Conservation (phyloP, 1,140 invertebrate genomes). For the Brachionus paranguensis region DNA sequence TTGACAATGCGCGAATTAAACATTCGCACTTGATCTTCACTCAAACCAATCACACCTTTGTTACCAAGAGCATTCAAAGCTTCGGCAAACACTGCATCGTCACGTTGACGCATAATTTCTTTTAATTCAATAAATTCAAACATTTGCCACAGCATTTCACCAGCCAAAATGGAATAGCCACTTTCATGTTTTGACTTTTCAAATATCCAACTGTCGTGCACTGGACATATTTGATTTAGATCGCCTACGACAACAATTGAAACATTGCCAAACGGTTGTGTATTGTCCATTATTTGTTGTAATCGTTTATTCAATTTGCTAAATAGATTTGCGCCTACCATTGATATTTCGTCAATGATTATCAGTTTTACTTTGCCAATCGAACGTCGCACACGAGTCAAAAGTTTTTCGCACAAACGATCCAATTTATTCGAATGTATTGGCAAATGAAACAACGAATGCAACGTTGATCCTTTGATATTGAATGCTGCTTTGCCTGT, state of each 20-base stretch:
- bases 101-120: conserved; percentile 10
- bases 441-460: not conserved
- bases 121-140: not conserved
- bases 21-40: not conserved
- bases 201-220: not conserved
- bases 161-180: not conserved
- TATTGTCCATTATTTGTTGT: not conserved
- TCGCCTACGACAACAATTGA: not conserved
- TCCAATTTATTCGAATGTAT: not conserved
- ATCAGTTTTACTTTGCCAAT: too few relatives aligned
- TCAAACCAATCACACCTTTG: not conserved
- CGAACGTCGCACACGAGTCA: not conserved
- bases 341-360: not conserved
- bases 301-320: not conserved
- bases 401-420: not conserved
- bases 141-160: not conserved
- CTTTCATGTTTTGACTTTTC: not conserved
- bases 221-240: conserved; percentile 12
- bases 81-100: not conserved
- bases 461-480: not conserved
- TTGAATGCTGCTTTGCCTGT: not conserved
- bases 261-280: not conserved
- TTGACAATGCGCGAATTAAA: not conserved
- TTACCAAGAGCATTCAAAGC: not conserved
- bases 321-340: not conserved